phyloP scores from a whole-genome alignment of 2,797 vertebrate genomes.

The Pygocentrus nattereri region DNA sequence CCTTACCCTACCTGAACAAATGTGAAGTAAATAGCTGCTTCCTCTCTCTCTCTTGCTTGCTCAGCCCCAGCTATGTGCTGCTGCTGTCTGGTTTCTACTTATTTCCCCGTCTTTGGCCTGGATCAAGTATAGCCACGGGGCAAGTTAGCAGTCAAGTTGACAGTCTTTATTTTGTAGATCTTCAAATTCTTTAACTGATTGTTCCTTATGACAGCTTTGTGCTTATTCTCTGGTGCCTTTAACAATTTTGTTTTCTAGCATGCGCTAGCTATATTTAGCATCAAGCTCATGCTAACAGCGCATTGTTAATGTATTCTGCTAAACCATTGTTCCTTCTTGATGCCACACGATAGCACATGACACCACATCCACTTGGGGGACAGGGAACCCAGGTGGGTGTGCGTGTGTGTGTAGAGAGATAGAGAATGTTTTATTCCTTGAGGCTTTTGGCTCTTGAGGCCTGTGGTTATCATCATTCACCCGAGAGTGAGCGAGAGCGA shows the following conservation, averaged over 20 bases:
- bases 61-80: slow-evolving; percentile 39
- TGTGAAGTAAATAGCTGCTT: slow-evolving; percentile 69
- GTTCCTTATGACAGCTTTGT: background rate
- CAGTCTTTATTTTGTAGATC: background rate
- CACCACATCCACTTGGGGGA: slow-evolving; percentile 10
- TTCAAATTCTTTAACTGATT: background rate
- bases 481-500: background rate
- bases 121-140: background rate
- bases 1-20: background rate
- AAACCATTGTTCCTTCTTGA: background rate
- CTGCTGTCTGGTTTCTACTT: slow-evolving; percentile 7
- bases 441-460: background rate
- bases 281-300: background rate
- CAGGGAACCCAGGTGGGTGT: slow-evolving; percentile 25
- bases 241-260: background rate
- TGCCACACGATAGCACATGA: background rate
- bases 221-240: slow-evolving; percentile 2
- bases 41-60: slow-evolving; percentile 19
- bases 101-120: slow-evolving; percentile 26
- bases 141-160: slow-evolving; percentile 3
- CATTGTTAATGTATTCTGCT: background rate
- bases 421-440: slow-evolving; percentile 18
- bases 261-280: slow-evolving; percentile 7
- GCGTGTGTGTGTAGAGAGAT: background rate
- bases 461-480: background rate